Evolutionary conservation across 92 coral and sea anemone genomes (phyloP), one percentile per base, ranked within the genome.

Genomic region (Actinostola sp.): DNA sequence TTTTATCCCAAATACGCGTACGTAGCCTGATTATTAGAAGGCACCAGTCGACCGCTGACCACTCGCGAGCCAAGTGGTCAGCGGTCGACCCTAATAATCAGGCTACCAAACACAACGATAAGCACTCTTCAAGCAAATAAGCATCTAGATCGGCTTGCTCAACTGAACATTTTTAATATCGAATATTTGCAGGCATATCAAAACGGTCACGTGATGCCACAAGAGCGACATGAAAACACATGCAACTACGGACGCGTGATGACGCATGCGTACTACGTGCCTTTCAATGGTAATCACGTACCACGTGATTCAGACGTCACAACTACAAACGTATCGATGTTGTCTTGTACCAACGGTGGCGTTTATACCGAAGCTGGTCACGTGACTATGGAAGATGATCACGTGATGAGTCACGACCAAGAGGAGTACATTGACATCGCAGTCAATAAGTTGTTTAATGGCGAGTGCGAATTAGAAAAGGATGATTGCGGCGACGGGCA

Each of bases 381-480:
- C 60, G 46, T 90, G 78, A 67, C 39, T 0, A 48, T 68, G n/a
- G 78, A 58, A 61, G 92, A 90, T 35, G 87, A 84, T 53, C 86
- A 70, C 45, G 85, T 60, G 45, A 89, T 83, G 79, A 78, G 86
- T 35, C 86, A 89, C 20, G 92, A 76, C 21, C 92, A 93, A 48
- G 98, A 93, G n/a, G 97, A 91, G 69, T 63, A 71, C 76, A 91
- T 93, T 26, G 92, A 88, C 78, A 92, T 87, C 71, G 80, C 97
- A 16, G 94, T 93, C 26, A 89, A 93, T 57, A 93, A 82, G 78
- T 83, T 93, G 35, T 93, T 93, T 43, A 92, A 85, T 43, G 98
- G 98, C 1, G 92, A 88, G 20, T 90, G 91, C 66, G 97, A 92
- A 82, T 73, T 92, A 53, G 97, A 84, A 56, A 92, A 87, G 60